Evolutionary conservation across 1,140 invertebrate species (phyloP).

Genomic region (Caerostris darwini): DNA sequence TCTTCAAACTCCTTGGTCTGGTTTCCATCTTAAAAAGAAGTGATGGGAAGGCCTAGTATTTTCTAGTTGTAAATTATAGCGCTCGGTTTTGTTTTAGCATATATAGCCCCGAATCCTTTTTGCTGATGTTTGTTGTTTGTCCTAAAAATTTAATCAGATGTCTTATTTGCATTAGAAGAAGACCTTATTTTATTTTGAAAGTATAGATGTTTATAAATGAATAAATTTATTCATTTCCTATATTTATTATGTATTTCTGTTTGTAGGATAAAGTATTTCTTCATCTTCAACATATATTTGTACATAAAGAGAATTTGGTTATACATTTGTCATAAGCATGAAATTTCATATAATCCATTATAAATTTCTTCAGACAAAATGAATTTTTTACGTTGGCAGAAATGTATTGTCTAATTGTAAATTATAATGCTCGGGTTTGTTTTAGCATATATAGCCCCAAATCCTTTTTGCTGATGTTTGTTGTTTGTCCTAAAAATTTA

Average conservation of each 20-base stretch:
- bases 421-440: background rate
- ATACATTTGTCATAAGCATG: no score
- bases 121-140: background rate
- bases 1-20: background rate
- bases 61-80: background rate
- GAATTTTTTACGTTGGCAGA: background rate
- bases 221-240: no score
- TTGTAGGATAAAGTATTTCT: no score
- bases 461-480: background rate
- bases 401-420: background rate
- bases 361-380: no score
- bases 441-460: background rate
- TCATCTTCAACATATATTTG: no score
- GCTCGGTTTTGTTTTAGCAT: background rate
- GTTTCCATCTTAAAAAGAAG: slow-evolving; percentile 2
- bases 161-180: background rate
- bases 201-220: no score
- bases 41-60: background rate
- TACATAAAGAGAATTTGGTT: no score
- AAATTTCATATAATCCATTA: no score
- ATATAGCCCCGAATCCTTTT: background rate
- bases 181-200: no score
- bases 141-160: background rate
- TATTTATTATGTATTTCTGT: no score
- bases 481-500: background rate